A percentile compares a stretch with the other conserved stretches of the same genome.
These are phyloP conservation scores for Ricordea florida DNA, from an alignment of 92 coral and sea anemone species.

Conservation along the genomic window DNA sequence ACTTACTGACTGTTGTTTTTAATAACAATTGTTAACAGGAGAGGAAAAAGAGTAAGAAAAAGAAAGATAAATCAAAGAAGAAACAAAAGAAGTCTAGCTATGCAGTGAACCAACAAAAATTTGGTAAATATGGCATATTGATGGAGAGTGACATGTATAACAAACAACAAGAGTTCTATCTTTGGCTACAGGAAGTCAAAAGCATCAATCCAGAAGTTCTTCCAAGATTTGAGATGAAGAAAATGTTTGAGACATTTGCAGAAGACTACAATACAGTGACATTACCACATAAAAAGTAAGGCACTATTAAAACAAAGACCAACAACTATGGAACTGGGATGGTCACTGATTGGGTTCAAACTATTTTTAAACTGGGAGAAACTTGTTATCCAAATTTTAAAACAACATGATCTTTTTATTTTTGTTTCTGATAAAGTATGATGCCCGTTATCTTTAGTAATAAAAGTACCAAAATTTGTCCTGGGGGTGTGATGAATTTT, in stretches of 20 bases:
- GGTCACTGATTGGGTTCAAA: not conserved
- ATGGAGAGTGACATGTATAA: slow-evolving; percentile 85
- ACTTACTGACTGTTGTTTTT: too few species aligned
- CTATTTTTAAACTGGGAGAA: too few species aligned
- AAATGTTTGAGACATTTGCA: slow-evolving; percentile 87
- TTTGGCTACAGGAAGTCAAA: slow-evolving; percentile 92
- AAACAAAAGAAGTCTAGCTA: slow-evolving; percentile 57
- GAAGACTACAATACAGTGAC: slow-evolving; percentile 98
- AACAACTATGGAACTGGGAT: too few species aligned
- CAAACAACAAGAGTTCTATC: slow-evolving; percentile 92
- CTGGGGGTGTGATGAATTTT: too few species aligned
- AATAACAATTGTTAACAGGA: too few species aligned
- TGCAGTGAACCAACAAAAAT: slow-evolving; percentile 89
- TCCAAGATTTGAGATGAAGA: slow-evolving; percentile 85
- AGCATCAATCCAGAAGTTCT: slow-evolving; percentile 78
- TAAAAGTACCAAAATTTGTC: too few species aligned
- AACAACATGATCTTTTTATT: too few species aligned
- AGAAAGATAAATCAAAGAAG: slow-evolving; percentile 44
- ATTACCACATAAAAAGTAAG: slow-evolving; percentile 95
- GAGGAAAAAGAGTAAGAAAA: slow-evolving; percentile 35
- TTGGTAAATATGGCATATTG: slow-evolving; percentile 92
- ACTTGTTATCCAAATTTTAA: too few species aligned
- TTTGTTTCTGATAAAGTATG: too few species aligned
- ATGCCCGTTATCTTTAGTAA: too few species aligned
- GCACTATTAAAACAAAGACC: not conserved